Base-by-base conservation (phyloP, 2,797 vertebrate genomes). In the Hephaestus fuliginosus region DNA sequence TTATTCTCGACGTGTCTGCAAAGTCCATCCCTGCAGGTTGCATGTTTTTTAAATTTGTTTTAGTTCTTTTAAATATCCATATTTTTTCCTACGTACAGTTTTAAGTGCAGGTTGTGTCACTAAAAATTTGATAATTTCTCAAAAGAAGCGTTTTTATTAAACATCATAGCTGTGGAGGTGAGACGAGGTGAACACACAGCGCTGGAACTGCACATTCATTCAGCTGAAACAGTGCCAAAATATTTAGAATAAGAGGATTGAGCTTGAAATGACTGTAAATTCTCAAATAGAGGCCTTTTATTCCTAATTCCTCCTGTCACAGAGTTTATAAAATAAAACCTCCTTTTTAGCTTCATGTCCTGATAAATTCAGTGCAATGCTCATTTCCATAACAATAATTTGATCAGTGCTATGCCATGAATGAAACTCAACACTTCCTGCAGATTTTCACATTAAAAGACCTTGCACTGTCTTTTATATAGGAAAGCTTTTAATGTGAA, bases 1-100 rank as follows among this genome's bases (percentile, higher is more conserved):
- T 68, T 51, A 8, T 22, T n/a, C 25, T 48, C 14, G 1, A 1
- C 22, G 36, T 41, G 7, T 33, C 15, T 41, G 43, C 14, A 4
- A 0, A 22, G 7, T 74, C 11, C 5, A 1, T 52, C 28, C 33
- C 52, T 66, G 74, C 83, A 75, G 68, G 74, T 20, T 51, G 58
- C 72, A 61, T 33, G 30, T 3, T 5, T 3, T 33, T 3, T 33
- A 33, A 33, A 33, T 33, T 33, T 33, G 30, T 33, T 33, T 33
- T 33, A 33, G 18, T 53, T 33, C 7, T 39, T 41, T 2, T 48
- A 7, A 20, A 28, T 17, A 17, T 58, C 17, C 25, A 0, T 1
- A 0, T 64, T 57, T 76, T 17, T 7, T 57, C 22, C 4, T 8
- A 0, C 15, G 3, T 39, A 1, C 11, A 36, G 6, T n/a, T 67